Evolutionary conservation across 2,888 invertebrate genomes (phyloP).

Genomic region (Camptogramma bilineatum): DNA sequence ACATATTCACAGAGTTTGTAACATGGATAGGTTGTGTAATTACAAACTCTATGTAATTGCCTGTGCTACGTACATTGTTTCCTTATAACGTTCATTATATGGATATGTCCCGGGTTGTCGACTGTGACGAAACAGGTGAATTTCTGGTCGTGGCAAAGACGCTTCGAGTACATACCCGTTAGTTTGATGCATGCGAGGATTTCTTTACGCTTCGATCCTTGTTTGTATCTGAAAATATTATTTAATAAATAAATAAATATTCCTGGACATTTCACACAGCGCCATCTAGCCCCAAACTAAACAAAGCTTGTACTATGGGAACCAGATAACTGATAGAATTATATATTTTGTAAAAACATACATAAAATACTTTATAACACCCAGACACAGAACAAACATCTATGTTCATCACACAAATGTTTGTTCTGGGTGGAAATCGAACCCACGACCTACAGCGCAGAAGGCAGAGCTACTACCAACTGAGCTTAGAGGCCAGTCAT

Average conservation of each 20-base stretch:
- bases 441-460: no score
- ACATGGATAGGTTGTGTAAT: conserved; percentile 3
- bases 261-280: no score
- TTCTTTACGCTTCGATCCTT: conserved; percentile 73
- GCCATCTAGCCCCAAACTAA: no score
- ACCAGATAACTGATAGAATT: no score
- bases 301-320: no score
- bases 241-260: background rate
- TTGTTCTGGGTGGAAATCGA: no score
- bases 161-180: conserved; percentile 74
- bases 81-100: conserved; percentile 83
- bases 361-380: no score
- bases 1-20: conserved; percentile 11
- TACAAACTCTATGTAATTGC: conserved; percentile 21
- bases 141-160: conserved; percentile 71
- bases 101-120: conserved; percentile 86
- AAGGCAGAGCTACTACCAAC: no score
- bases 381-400: no score
- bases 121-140: conserved; percentile 87
- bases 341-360: no score
- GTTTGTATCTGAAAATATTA: conserved; percentile 65
- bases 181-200: conserved; percentile 79
- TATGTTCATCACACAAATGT: no score
- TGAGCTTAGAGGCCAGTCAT: no score
- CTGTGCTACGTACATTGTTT: conserved; percentile 56